These are phyloP conservation scores for Pavo muticus DNA, from an alignment of 2,113 vertebrate genomes.

Conservation along the genomic window DNA sequence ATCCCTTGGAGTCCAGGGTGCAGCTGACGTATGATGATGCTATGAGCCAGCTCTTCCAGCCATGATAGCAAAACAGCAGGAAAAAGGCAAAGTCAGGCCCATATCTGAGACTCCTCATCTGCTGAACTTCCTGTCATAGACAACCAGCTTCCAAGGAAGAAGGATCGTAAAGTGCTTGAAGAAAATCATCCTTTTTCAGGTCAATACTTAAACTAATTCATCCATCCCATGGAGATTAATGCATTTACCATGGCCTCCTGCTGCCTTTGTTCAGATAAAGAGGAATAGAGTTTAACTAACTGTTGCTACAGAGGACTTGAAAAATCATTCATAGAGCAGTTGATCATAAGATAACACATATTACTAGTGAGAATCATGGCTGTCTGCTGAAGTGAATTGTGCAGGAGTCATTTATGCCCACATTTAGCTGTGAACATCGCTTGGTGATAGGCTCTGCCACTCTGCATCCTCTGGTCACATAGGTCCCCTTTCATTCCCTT, in stretches of 20 bases:
- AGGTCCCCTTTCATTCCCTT: rapidly evolving
- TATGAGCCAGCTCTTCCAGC: neutral
- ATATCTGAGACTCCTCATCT: neutral
- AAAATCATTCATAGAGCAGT: neutral
- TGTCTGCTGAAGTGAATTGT: neutral
- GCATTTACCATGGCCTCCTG: neutral
- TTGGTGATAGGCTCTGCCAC: neutral
- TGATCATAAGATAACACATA: neutral
- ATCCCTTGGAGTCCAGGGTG: neutral
- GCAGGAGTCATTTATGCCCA: neutral
- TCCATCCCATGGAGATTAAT: neutral
- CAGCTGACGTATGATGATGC: too few species aligned
- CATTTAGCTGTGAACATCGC: neutral
- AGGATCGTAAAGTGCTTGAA: neutral
- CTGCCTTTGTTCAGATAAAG: neutral
- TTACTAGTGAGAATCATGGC: neutral
- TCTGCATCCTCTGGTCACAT: too few species aligned
- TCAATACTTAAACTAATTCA: neutral
- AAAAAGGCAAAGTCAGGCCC: neutral
- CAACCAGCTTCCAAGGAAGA: neutral
- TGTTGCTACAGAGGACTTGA: neutral
- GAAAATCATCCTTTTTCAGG: neutral
- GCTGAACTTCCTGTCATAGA: neutral
- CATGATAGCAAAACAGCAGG: neutral
- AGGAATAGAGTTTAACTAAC: neutral